A percentile compares a stretch with the other conserved stretches of the same genome.
These are phyloP conservation scores for Pharmacophagus antenor DNA, from an alignment of 2,888 invertebrate genomes.

Conservation along the genomic window DNA sequence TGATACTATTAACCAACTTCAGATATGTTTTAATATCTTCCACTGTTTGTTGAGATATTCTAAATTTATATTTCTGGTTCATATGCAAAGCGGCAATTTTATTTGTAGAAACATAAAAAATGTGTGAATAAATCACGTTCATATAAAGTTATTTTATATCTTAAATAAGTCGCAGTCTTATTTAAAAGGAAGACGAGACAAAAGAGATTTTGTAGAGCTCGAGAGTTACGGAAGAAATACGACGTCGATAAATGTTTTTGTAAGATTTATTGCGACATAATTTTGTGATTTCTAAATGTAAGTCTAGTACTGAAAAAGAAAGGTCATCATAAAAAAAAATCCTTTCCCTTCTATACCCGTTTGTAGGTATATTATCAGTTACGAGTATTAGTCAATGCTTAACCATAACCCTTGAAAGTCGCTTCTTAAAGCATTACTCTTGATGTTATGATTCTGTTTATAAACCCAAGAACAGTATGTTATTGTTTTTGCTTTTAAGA, in stretches of 20 bases:
- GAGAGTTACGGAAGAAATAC: slow-evolving; percentile 25
- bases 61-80: too few species aligned
- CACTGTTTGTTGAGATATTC: too few species aligned
- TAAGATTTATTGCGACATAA: slow-evolving; percentile 23
- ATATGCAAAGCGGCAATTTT: too few species aligned
- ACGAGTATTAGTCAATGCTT: neutral
- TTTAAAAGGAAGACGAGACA: slow-evolving; percentile 15
- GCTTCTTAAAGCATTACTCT: neutral
- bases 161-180: neutral
- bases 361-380: neutral
- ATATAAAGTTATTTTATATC: too few species aligned
- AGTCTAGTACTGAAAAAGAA: slow-evolving; percentile 6
- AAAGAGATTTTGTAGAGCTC: slow-evolving; percentile 22
- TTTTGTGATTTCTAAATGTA: slow-evolving; percentile 21
- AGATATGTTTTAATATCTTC: too few species aligned
- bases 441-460: neutral
- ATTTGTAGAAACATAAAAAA: too few species aligned
- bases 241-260: slow-evolving; percentile 22
- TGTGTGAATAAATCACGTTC: too few species aligned
- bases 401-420: neutral
- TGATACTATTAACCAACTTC: too few species aligned
- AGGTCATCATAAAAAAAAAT: neutral
- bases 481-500: neutral
- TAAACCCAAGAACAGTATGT: neutral
- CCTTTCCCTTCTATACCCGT: too few species aligned